Evolutionary conservation across 2,888 invertebrate genomes (phyloP).

Genomic region (Phalera bucephala): DNA sequence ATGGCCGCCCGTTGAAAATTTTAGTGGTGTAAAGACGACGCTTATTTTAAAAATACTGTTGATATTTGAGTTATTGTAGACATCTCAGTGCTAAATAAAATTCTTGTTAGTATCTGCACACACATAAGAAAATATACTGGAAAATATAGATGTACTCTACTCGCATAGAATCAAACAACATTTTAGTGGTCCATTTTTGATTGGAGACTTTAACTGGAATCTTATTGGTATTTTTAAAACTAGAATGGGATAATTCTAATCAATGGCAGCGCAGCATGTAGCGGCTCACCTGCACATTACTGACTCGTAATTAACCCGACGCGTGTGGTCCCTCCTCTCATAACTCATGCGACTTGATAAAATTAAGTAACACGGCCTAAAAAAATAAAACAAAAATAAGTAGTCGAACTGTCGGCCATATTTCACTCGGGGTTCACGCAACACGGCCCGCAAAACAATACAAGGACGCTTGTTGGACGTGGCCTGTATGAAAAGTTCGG

Average conservation of each 20-base stretch:
- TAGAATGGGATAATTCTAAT: slow-evolving; percentile 29
- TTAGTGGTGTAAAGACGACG: slow-evolving; percentile 12
- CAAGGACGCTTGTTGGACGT: slow-evolving; percentile 69
- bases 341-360: slow-evolving; percentile 82
- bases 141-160: neutral
- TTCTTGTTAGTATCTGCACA: slow-evolving; percentile 5
- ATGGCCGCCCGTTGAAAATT: slow-evolving; percentile 18
- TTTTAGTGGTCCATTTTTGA: no score
- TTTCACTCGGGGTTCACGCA: slow-evolving; percentile 79
- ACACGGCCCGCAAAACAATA: slow-evolving; percentile 79
- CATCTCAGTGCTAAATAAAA: slow-evolving; percentile 6
- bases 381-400: slow-evolving; percentile 77
- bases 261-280: slow-evolving; percentile 30
- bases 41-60: neutral
- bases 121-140: neutral
- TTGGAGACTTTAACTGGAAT: no score
- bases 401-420: slow-evolving; percentile 76
- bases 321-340: slow-evolving; percentile 79
- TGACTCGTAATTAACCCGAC: slow-evolving; percentile 71
- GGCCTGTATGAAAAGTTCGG: slow-evolving; percentile 49
- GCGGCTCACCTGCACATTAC: slow-evolving; percentile 47
- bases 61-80: neutral
- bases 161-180: no score
- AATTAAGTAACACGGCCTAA: slow-evolving; percentile 79
- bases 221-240: slow-evolving; percentile 32